These are phyloP conservation scores for Scolopax rusticola DNA, from an alignment of 2,797 vertebrate genomes.

Conservation along the genomic window DNA sequence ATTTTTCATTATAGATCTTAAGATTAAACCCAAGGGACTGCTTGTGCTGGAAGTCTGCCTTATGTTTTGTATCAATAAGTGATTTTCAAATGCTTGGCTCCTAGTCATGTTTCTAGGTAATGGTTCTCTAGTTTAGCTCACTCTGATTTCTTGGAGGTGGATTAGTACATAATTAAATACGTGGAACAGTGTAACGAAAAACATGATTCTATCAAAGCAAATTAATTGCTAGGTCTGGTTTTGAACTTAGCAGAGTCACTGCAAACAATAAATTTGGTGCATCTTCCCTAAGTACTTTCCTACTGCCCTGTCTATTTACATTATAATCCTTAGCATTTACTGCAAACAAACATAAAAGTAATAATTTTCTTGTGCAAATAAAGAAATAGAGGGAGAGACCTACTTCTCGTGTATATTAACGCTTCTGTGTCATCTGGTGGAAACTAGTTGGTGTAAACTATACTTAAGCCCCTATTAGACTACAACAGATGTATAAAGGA, in stretches of 20 bases:
- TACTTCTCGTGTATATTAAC: background rate
- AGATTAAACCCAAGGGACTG: background rate
- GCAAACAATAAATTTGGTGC: conserved; percentile 51
- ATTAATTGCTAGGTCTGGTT: conserved; percentile 64
- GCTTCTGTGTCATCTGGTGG: background rate
- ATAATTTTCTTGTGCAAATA: background rate
- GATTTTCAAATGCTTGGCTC: conserved; percentile 17
- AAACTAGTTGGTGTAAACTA: background rate
- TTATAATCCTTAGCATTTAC: background rate
- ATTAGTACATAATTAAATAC: conserved; percentile 66
- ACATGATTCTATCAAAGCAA: conserved; percentile 45
- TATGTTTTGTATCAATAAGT: conserved; percentile 6
- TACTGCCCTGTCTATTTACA: background rate
- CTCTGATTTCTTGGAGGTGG: conserved; percentile 22
- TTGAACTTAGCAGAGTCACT: conserved; percentile 36
- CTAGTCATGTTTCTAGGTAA: conserved; percentile 34
- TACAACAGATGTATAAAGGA: background rate
- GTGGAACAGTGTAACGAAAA: conserved; percentile 52
- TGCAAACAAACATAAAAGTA: conserved; percentile 10
- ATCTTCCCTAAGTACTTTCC: conserved; percentile 7
- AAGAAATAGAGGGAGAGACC: background rate
- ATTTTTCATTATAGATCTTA: conserved; percentile 54
- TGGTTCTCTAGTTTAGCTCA: background rate
- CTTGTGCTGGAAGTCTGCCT: conserved; percentile 25
- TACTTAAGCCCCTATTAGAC: background rate